Evolutionary conservation across 2,888 invertebrate genomes (phyloP).

Genomic region (Erebia epiphron): DNA sequence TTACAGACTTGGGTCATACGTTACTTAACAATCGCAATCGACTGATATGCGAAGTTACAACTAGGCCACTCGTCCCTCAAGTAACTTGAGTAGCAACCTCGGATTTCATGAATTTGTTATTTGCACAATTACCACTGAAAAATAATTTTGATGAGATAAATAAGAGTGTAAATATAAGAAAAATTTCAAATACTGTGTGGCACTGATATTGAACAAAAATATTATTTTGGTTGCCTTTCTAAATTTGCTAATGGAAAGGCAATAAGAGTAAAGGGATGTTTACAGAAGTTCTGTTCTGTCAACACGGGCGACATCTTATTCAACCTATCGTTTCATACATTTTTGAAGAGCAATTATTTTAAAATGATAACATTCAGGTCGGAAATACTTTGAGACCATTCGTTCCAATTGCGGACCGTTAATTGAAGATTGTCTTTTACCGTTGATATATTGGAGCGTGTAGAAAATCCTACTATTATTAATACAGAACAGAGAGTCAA

Average conservation of each 20-base stretch:
- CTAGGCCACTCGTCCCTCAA: too few species aligned
- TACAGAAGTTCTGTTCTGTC: neutral
- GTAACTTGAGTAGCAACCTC: neutral
- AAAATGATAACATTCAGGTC: neutral
- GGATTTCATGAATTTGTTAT: slow-evolving; percentile 8
- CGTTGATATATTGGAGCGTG: neutral
- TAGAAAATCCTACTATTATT: too few species aligned
- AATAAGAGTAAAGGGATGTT: neutral
- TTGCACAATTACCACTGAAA: neutral
- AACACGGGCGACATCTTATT: neutral
- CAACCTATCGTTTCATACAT: neutral
- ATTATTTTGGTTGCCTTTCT: too few species aligned
- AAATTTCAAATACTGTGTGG: too few species aligned
- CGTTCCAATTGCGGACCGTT: neutral
- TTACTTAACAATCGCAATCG: too few species aligned
- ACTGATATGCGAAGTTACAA: too few species aligned
- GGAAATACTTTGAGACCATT: neutral
- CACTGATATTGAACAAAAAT: too few species aligned
- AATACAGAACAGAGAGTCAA: too few species aligned
- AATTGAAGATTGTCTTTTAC: neutral
- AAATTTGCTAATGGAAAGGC: too few species aligned
- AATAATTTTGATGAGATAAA: neutral
- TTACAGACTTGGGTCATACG: too few species aligned
- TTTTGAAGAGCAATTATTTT: neutral
- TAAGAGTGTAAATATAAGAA: neutral